Evolutionary conservation across 2,797 vertebrate species (phyloP), one percentile per base, ranked within the genome.

Genomic region (Rhinogobio ventralis): DNA sequence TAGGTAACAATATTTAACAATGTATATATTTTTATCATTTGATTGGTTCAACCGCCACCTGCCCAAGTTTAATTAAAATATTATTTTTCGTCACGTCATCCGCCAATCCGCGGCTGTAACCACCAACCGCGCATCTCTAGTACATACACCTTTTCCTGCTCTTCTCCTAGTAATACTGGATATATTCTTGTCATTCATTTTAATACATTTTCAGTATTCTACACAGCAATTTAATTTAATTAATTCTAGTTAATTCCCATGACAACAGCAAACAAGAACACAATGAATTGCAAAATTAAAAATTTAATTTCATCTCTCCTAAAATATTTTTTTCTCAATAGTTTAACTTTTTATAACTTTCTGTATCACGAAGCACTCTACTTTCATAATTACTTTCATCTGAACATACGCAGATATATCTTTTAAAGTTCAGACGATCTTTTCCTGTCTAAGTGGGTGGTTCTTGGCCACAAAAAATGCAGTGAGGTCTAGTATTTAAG

Each of bases 391-490:
- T 33, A 39, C 53, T 81, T 72, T 57, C 33, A 76, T 57, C 74
- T 39, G 30, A 42, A 42, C 36, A 71, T 28, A 81, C 2, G 4
- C 53, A 23, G 10, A 71, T 19, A 55, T 28, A 74, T 64, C 57
- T 36, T 39, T 64, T 82, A 3, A 36, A 57, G 36, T 42, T 57
- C 36, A 42, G 53, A 62, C 14, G 7, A 23, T 39, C 39, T 82
- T 39, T 30, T n/a, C 4, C 5, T 51, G 45, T 74, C 20, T 82
- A 62, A 74, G 42, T 39, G 13, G 28, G 42, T n/a, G 28, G 42
- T 51, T 74, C 45, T 66, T 49, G 20, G 60, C 45, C 71, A 74
- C 69, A 74, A 7, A 55, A 81, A 55, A 51, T 51, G 73, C 19
- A 75, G 30, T 9, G 53, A 55, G 30, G 33, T 36, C 36, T 55